Evolutionary conservation across 2,888 invertebrate genomes (phyloP).

Genomic region (Hirtodrosophila confusa): DNA sequence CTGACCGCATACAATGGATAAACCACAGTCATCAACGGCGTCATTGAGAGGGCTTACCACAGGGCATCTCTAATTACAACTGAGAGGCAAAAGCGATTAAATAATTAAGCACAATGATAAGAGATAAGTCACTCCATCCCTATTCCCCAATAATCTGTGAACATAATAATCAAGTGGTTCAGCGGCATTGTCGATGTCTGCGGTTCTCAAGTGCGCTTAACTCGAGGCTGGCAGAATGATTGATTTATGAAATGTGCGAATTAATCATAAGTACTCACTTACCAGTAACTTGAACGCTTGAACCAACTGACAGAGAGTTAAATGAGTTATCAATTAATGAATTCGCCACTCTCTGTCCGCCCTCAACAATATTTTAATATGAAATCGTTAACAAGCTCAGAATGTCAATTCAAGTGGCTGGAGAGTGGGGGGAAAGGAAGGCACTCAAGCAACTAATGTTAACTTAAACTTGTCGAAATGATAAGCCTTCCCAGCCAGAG

Average conservation of each 20-base stretch:
- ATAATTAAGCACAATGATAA: slow-evolving; percentile 12
- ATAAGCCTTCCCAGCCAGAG: not conserved
- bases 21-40: slow-evolving; percentile 16
- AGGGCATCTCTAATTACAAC: slow-evolving; percentile 2
- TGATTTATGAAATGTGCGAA: slow-evolving; percentile 16
- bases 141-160: slow-evolving; percentile 5
- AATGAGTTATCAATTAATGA: slow-evolving; percentile 9
- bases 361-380: not conserved
- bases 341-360: not conserved
- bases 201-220: slow-evolving; percentile 10
- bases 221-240: slow-evolving; percentile 1
- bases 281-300: not conserved
- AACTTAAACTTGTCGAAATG: slow-evolving; percentile 1
- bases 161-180: slow-evolving; percentile 20
- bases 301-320: not conserved
- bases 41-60: slow-evolving; percentile 2
- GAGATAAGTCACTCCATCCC: not conserved
- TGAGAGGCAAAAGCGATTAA: slow-evolving; percentile 9
- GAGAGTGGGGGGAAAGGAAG: no score
- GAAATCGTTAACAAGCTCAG: slow-evolving; percentile 1
- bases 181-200: not conserved
- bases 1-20: slow-evolving; percentile 3
- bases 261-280: slow-evolving; percentile 25
- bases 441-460: not conserved
- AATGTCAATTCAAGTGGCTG: not conserved